Conservation (phyloP, 2,888 invertebrate species). For the Drosophila antonietae region DNA sequence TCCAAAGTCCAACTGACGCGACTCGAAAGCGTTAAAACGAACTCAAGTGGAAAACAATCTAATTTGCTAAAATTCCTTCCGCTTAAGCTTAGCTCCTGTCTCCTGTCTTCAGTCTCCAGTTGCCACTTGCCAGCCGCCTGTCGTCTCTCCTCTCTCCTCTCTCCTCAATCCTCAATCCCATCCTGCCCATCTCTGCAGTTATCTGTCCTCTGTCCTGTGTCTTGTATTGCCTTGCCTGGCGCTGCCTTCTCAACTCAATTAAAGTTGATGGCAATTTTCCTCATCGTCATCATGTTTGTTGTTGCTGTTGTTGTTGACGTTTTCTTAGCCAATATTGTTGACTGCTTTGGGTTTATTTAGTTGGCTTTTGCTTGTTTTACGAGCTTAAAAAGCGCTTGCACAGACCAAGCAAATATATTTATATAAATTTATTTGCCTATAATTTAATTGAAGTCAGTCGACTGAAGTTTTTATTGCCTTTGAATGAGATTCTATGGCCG, state of each 20-base stretch:
- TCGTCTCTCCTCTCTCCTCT: background rate
- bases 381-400: slow-evolving; percentile 54
- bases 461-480: slow-evolving; percentile 30
- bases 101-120: background rate
- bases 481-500: slow-evolving; percentile 12
- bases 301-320: slow-evolving; percentile 45
- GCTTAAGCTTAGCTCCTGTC: slow-evolving; percentile 46
- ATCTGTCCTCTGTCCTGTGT: slow-evolving; percentile 20
- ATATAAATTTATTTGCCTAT: slow-evolving; percentile 73
- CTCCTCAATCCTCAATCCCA: background rate
- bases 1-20: slow-evolving; percentile 39
- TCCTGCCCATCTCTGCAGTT: slow-evolving; percentile 26
- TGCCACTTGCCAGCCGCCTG: no score
- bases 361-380: slow-evolving; percentile 66
- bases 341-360: slow-evolving; percentile 71
- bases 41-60: slow-evolving; percentile 84
- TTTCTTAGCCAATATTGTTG: slow-evolving; percentile 74
- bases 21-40: slow-evolving; percentile 78
- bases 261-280: slow-evolving; percentile 76
- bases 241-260: slow-evolving; percentile 76
- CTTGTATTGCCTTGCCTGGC: slow-evolving; percentile 32
- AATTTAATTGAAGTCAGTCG: slow-evolving; percentile 70
- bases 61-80: slow-evolving; percentile 82
- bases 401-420: slow-evolving; percentile 39
- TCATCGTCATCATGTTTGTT: slow-evolving; percentile 33